Evolutionary conservation across 2,113 vertebrate species (phyloP).

Genomic region (Ploceus nigricollis): DNA sequence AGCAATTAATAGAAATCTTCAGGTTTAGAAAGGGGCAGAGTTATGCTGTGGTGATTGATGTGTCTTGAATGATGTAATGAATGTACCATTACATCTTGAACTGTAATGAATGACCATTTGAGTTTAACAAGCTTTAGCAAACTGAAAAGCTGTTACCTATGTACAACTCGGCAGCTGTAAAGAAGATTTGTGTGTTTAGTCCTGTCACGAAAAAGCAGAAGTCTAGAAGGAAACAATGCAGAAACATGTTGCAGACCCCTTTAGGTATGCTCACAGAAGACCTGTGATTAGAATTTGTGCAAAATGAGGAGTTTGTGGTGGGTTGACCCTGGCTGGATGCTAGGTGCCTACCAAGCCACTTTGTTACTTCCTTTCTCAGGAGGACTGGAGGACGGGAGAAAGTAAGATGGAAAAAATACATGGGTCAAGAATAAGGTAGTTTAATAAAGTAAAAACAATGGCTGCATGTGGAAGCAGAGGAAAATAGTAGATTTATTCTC

Average conservation of each 20-base stretch:
- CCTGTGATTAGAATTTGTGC: not conserved
- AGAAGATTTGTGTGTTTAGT: slow-evolving; percentile 1
- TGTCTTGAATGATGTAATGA: too few species aligned
- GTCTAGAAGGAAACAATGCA: not conserved
- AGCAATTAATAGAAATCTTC: not conserved
- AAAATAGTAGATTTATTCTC: not conserved
- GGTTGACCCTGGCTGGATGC: not conserved
- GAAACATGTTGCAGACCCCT: not conserved
- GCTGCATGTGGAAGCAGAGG: not conserved
- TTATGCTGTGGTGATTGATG: slow-evolving; percentile 16
- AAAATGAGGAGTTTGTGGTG: not conserved
- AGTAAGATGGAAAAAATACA: not conserved
- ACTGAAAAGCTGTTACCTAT: slow-evolving; percentile 38
- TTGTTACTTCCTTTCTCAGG: not conserved
- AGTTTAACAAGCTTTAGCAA: slow-evolving; percentile 42
- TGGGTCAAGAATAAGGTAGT: not conserved
- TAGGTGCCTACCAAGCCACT: not conserved
- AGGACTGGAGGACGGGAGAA: not conserved
- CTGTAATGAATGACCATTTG: slow-evolving; percentile 8
- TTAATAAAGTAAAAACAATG: not conserved
- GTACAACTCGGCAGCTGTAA: not conserved
- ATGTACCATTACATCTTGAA: too few species aligned
- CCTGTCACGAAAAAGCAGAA: not conserved
- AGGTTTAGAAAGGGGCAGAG: not conserved
- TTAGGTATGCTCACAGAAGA: not conserved